These are phyloP conservation scores for Zele albiditarsus DNA, from an alignment of 2,888 invertebrate species.

Conservation along the genomic window DNA sequence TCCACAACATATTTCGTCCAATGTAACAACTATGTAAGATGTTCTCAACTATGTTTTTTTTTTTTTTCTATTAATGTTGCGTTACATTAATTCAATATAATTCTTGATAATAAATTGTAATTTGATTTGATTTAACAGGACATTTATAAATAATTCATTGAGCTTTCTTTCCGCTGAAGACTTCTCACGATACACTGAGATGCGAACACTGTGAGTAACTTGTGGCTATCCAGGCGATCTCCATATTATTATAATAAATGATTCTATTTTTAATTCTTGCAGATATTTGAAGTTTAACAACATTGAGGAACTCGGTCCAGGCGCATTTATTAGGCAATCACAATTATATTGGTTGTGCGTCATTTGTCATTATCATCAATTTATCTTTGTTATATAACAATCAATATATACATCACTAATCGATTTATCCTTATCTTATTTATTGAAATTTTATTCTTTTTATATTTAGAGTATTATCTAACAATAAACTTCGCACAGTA, in stretches of 20 bases:
- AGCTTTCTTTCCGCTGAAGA: conserved; percentile 53
- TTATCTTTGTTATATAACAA: conserved; percentile 54
- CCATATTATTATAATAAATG: not conserved
- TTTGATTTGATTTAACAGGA: conserved; percentile 55
- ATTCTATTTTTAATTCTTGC: conserved; percentile 33
- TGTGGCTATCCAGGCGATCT: too few relatives aligned
- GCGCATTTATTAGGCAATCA: conserved; percentile 57
- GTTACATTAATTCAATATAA: not conserved
- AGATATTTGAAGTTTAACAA: conserved; percentile 58
- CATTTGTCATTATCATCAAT: conserved; percentile 46
- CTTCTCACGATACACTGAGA: conserved; percentile 57
- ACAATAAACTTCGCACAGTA: conserved; percentile 69
- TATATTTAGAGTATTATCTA: conserved; percentile 63
- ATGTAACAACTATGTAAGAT: conserved; percentile 65
- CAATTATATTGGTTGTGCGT: conserved; percentile 74
- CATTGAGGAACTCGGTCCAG: conserved; percentile 56
- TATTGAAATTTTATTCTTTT: conserved; percentile 9
- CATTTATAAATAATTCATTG: conserved; percentile 64
- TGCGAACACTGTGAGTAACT: conserved; percentile 58
- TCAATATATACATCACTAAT: conserved; percentile 7
- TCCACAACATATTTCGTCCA: conserved; percentile 61
- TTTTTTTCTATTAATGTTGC: not conserved
- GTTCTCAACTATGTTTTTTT: not conserved
- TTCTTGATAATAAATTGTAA: conserved; percentile 1
- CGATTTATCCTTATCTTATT: too few relatives aligned